Percentiles rank a stretch among this genome's conserved stretches.
Evolutionary conservation across 2,113 vertebrate genomes (phyloP).

Genomic region (Indicator maculatus): DNA sequence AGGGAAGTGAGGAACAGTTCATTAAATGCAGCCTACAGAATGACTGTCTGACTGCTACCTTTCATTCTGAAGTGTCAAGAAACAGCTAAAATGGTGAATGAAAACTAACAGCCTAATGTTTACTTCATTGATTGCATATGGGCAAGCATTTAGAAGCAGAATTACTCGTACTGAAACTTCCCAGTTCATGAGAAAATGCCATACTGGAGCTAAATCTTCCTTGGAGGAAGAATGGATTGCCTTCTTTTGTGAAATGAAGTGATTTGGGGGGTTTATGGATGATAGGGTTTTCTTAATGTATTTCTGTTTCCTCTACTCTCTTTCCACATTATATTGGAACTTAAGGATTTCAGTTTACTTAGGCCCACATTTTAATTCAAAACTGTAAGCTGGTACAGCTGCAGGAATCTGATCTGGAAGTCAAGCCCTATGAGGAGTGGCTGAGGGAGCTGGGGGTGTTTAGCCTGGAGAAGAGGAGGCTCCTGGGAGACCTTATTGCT

Average conservation of each 20-base stretch:
- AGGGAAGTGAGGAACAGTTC: neutral
- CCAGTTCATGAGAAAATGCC: neutral
- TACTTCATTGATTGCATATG: rapidly evolving
- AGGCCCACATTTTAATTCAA: neutral
- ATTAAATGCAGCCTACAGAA: neutral
- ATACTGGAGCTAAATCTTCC: neutral
- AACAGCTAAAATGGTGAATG: neutral
- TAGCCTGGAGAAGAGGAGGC: too few species aligned
- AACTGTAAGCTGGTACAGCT: constrained; percentile 2
- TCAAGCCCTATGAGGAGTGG: too few species aligned
- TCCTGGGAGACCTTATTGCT: too few species aligned
- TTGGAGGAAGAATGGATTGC: neutral
- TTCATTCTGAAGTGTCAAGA: neutral
- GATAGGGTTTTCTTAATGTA: neutral
- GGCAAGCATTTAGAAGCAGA: neutral
- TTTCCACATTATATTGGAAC: neutral
- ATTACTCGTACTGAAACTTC: neutral
- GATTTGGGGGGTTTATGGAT: neutral
- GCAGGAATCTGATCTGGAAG: neutral
- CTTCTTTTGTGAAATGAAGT: neutral
- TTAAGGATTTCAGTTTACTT: neutral
- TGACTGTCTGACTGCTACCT: neutral
- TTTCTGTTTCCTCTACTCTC: neutral
- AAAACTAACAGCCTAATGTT: neutral
- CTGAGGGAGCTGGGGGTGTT: too few species aligned